Conservation (phyloP, 2,888 invertebrate species). For the Congeria kusceri region DNA sequence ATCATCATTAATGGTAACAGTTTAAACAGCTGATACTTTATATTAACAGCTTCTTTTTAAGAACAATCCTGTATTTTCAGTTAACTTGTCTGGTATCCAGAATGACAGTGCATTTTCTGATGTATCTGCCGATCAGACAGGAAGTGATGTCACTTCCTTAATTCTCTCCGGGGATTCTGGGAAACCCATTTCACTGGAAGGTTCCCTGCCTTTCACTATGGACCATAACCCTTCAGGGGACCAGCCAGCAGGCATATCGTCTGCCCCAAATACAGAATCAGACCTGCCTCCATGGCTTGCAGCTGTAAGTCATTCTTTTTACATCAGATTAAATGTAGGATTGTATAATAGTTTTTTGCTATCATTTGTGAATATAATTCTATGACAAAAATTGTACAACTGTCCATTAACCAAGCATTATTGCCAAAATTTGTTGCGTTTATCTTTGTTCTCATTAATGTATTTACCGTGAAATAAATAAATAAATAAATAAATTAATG, state of each 20-base stretch:
- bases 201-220: constrained; percentile 39
- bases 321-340: no score
- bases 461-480: no score
- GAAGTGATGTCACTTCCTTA: constrained; percentile 19
- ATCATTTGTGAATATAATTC: no score
- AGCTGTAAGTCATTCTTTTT: constrained; percentile 61
- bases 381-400: no score
- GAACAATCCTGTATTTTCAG: constrained; percentile 11
- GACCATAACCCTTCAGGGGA: constrained; percentile 17
- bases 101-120: constrained; percentile 50
- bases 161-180: constrained; percentile 62
- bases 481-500: no score
- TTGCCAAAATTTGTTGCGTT: no score
- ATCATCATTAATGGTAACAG: not conserved
- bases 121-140: constrained; percentile 29
- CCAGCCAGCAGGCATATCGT: constrained; percentile 1
- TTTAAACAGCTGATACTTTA: not conserved
- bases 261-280: constrained; percentile 24
- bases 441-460: no score
- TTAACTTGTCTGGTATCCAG: constrained; percentile 18
- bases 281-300: constrained; percentile 68
- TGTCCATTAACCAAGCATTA: no score
- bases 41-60: no score
- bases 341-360: no score
- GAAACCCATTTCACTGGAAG: constrained; percentile 60